Evolutionary conservation across 2,113 vertebrate genomes (phyloP).

Genomic region (Craseonycteris thonglongyai): DNA sequence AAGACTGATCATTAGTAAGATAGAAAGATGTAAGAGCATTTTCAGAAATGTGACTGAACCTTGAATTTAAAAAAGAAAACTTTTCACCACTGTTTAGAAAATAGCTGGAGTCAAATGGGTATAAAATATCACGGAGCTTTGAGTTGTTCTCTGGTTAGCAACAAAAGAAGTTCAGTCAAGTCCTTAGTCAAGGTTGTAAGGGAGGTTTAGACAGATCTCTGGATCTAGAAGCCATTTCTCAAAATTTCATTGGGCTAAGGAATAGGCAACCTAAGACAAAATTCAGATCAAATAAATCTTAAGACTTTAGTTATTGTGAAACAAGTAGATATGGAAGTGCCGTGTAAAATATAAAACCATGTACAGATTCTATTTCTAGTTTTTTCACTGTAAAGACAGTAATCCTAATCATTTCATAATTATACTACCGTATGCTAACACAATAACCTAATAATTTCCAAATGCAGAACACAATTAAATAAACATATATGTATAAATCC

Average conservation of each 20-base stretch:
- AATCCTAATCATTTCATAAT: neutral
- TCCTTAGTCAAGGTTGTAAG: neutral
- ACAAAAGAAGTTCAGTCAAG: neutral
- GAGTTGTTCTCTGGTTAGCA: neutral
- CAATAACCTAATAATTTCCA: neutral
- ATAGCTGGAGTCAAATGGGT: neutral
- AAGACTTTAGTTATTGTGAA: neutral
- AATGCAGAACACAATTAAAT: neutral
- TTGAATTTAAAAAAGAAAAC: neutral
- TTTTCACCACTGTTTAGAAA: conserved; percentile 4
- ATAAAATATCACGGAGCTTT: neutral
- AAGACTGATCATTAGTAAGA: conserved; percentile 52
- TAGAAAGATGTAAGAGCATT: neutral
- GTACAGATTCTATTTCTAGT: neutral
- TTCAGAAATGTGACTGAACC: neutral
- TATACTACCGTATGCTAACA: neutral
- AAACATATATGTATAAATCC: neutral
- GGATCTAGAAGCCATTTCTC: neutral
- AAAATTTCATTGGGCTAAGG: neutral
- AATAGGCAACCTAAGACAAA: neutral
- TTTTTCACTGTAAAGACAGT: neutral
- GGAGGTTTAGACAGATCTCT: neutral
- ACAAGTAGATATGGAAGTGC: neutral
- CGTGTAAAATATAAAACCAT: neutral
- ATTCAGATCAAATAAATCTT: neutral